These are phyloP conservation scores for Darevskia nairensis DNA, from an alignment of 2,797 vertebrate genomes.

Conservation along the genomic window DNA sequence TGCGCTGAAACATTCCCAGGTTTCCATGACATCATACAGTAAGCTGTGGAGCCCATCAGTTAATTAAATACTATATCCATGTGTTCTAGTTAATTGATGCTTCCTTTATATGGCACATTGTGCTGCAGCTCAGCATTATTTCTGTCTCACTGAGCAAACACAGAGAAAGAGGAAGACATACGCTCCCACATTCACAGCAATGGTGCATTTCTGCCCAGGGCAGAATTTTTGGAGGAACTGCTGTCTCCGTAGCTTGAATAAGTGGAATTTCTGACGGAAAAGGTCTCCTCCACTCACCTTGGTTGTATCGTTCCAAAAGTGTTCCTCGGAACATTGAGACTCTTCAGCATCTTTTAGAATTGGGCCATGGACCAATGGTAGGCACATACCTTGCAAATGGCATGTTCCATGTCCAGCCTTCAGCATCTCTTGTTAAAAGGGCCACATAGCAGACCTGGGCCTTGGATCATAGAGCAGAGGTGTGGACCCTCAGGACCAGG, in stretches of 20 bases:
- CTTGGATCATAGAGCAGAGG: no score
- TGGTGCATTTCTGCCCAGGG: conserved; percentile 80
- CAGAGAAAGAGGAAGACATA: conserved; percentile 83
- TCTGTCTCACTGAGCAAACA: conserved; percentile 93
- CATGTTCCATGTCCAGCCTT: not conserved
- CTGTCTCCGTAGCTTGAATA: not conserved
- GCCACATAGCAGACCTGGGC: not conserved
- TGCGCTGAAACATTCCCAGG: conserved; percentile 60
- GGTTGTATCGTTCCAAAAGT: not conserved
- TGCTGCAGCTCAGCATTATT: conserved; percentile 91
- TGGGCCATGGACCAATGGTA: not conserved
- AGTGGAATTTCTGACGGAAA: not conserved
- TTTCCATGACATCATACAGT: conserved; percentile 77
- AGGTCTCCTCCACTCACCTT: not conserved
- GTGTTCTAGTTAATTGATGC: conserved; percentile 90
- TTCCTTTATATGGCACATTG: conserved; percentile 93
- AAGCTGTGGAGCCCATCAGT: conserved; percentile 73
- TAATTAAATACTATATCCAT: conserved; percentile 80
- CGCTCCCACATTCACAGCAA: conserved; percentile 56
- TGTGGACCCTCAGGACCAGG: no score
- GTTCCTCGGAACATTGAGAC: not conserved
- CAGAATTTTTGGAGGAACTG: conserved; percentile 71
- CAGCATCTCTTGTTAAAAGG: not conserved
- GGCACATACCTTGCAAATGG: no score
- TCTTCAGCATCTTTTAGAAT: not conserved